These are phyloP conservation scores for Lasioglossum leucozonium DNA, from an alignment of 2,888 invertebrate species.

Conservation along the genomic window DNA sequence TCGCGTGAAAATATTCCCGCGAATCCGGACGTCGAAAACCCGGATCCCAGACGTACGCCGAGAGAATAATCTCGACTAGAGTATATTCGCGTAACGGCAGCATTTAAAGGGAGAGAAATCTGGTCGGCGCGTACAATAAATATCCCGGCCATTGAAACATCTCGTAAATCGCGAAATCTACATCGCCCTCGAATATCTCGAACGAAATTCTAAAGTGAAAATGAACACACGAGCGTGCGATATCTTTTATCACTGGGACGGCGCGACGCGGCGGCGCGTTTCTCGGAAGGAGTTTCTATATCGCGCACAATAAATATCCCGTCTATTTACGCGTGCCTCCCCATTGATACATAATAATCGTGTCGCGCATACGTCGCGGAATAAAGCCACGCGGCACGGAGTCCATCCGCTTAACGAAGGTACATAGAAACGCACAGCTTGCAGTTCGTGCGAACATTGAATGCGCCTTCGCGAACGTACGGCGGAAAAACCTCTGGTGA, in stretches of 20 bases:
- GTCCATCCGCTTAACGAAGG: conserved; percentile 58
- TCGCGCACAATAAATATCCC: conserved; percentile 12
- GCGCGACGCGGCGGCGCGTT: neutral
- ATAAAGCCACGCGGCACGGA: conserved; percentile 32
- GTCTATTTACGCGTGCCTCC: conserved; percentile 6
- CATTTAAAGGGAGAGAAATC: neutral
- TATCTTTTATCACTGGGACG: conserved; percentile 12
- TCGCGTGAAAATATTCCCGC: neutral
- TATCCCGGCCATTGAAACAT: neutral
- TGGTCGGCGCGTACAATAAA: neutral
- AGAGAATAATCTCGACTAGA: neutral
- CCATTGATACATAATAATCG: conserved; percentile 51
- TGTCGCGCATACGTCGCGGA: conserved; percentile 25
- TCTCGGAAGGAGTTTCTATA: conserved; percentile 11
- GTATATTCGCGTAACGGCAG: neutral
- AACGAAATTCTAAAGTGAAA: neutral
- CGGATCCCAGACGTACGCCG: neutral
- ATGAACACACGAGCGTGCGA: neutral
- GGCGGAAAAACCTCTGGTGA: conserved; percentile 47
- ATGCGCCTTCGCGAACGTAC: conserved; percentile 47
- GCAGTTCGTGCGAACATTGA: conserved; percentile 56
- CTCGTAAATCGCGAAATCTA: conserved; percentile 12
- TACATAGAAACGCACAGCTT: conserved; percentile 56
- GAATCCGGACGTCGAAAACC: neutral
- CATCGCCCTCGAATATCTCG: neutral